These are phyloP conservation scores for Epizoanthus stellaris DNA, from an alignment of 92 coral and sea anemone genomes.

Conservation along the genomic window DNA sequence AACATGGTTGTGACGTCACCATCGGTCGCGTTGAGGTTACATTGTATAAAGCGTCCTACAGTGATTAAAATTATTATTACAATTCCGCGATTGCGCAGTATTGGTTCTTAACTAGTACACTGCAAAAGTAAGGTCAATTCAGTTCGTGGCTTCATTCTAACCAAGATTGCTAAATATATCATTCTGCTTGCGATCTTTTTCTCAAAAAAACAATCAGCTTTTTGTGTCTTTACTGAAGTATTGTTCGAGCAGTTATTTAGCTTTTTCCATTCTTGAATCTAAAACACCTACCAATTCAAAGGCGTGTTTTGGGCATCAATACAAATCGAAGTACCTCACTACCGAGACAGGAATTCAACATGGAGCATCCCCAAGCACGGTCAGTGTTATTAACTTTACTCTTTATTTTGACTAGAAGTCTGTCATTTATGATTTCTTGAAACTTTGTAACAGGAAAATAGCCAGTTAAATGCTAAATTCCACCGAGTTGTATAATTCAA, in stretches of 20 bases:
- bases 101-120: too few species aligned
- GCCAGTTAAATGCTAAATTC: conserved; percentile 1
- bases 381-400: not conserved
- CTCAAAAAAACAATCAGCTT: not conserved
- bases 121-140: too few species aligned
- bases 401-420: not conserved
- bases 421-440: not conserved
- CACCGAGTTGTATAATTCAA: not conserved
- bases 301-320: not conserved
- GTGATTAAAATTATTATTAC: too few species aligned
- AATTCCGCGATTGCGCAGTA: too few species aligned
- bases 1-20: too few species aligned
- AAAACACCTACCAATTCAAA: not conserved
- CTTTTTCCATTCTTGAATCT: not conserved
- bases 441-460: not conserved
- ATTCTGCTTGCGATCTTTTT: not conserved
- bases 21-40: too few species aligned
- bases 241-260: not conserved
- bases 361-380: not conserved
- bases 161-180: too few species aligned
- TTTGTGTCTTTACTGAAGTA: not conserved
- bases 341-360: not conserved
- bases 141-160: too few species aligned
- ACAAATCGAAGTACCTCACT: not conserved
- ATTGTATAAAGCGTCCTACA: too few species aligned